Percentiles rank a stretch among this genome's conserved stretches.
These are phyloP conservation scores for Nymphalis urticae DNA, from an alignment of 2,888 invertebrate genomes.

Conservation along the genomic window DNA sequence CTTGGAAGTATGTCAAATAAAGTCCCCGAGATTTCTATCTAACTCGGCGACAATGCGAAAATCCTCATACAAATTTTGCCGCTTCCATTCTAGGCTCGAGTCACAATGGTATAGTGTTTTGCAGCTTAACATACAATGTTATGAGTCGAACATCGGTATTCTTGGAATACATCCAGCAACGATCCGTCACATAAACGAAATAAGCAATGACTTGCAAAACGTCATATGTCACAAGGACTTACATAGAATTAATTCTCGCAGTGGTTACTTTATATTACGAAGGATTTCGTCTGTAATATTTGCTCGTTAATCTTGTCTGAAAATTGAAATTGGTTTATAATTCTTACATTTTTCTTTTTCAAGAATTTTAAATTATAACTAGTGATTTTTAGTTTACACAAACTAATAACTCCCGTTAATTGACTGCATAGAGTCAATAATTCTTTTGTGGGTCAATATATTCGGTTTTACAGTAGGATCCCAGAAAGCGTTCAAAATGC, in stretches of 20 bases:
- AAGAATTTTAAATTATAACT: neutral
- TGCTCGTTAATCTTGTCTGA: conserved; percentile 11
- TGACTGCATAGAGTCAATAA: too few relatives aligned
- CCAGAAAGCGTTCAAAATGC: too few relatives aligned
- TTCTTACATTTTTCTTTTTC: neutral
- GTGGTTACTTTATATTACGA: conserved; percentile 26
- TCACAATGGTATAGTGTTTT: conserved; percentile 28
- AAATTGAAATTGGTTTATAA: neutral
- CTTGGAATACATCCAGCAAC: conserved; percentile 31
- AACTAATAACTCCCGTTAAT: too few relatives aligned
- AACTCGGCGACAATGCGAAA: conserved; percentile 24
- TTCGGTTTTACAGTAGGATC: too few relatives aligned
- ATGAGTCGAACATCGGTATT: conserved; percentile 15
- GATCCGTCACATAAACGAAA: conserved; percentile 24
- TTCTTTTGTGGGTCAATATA: too few relatives aligned
- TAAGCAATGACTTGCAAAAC: conserved; percentile 33
- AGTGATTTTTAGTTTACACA: too few relatives aligned
- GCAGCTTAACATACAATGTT: conserved; percentile 24
- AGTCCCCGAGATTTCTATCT: conserved; percentile 25
- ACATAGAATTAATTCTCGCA: conserved; percentile 36
- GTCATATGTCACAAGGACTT: conserved; percentile 36
- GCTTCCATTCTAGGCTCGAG: conserved; percentile 17
- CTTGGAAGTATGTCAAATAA: conserved; percentile 24
- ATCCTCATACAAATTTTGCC: conserved; percentile 28
- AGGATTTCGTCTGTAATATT: conserved; percentile 29